Conservation (phyloP, 2,888 invertebrate species). For the Busseola fusca region DNA sequence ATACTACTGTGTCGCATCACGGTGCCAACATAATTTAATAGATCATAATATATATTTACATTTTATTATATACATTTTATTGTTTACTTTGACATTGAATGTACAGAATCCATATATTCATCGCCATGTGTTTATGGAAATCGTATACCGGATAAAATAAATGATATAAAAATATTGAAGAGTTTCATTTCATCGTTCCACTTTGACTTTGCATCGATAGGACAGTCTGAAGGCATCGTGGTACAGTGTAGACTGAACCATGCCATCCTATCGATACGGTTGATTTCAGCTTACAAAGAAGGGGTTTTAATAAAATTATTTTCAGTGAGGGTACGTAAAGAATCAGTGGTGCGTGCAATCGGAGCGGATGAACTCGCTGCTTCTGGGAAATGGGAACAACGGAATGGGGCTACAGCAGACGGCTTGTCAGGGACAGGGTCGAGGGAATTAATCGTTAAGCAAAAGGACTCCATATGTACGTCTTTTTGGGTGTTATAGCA, state of each 20-base stretch:
- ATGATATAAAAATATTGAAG: slow-evolving; percentile 73
- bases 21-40: slow-evolving; percentile 85
- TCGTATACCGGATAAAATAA: slow-evolving; percentile 85
- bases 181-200: slow-evolving; percentile 69
- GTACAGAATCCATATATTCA: slow-evolving; percentile 84
- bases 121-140: slow-evolving; percentile 85
- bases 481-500: background rate
- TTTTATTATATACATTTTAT: slow-evolving; percentile 83
- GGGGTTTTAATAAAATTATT: slow-evolving; percentile 76
- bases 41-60: slow-evolving; percentile 84
- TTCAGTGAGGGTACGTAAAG: slow-evolving; percentile 71
- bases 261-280: slow-evolving; percentile 39
- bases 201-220: slow-evolving; percentile 63
- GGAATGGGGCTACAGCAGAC: background rate
- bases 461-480: too few species aligned
- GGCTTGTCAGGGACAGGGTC: background rate
- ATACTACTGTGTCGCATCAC: slow-evolving; percentile 76
- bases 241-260: slow-evolving; percentile 33
- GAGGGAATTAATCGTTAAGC: too few species aligned
- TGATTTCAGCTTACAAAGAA: slow-evolving; percentile 42
- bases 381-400: slow-evolving; percentile 55
- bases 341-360: slow-evolving; percentile 70
- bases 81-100: slow-evolving; percentile 86
- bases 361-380: slow-evolving; percentile 55
- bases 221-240: slow-evolving; percentile 29